A percentile compares a stretch with the other conserved stretches of the same genome.
phyloP scores from a whole-genome alignment of 2,888 invertebrate species.

The Hemithea aestivaria region DNA sequence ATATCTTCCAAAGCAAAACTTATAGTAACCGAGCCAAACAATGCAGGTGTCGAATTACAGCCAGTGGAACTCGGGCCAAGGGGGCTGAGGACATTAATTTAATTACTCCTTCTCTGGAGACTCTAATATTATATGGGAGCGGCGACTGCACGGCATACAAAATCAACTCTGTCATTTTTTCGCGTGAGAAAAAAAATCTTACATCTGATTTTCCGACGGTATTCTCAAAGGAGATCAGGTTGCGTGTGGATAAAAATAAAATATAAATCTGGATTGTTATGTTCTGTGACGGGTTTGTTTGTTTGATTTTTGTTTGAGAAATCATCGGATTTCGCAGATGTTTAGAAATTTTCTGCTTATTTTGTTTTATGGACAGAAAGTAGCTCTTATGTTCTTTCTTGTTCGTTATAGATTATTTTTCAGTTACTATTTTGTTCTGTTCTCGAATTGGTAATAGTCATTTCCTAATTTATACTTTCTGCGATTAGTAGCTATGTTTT shows the following conservation, averaged over 20 bases:
- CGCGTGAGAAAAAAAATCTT: conserved; percentile 77
- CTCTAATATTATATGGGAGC: conserved; percentile 71
- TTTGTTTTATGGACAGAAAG: too few relatives aligned
- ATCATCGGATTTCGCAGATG: conserved; percentile 19
- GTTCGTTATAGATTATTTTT: too few relatives aligned
- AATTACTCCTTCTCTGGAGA: conserved; percentile 72
- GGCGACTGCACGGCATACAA: conserved; percentile 60
- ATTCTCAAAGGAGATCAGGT: conserved; percentile 68
- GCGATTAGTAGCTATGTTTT: too few relatives aligned
- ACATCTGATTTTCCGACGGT: conserved; percentile 62
- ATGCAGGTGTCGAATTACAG: conserved; percentile 76
- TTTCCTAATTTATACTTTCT: too few relatives aligned
- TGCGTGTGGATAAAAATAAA: conserved; percentile 56
- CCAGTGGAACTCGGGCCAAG: conserved; percentile 57
- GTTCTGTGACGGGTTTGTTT: conserved; percentile 29
- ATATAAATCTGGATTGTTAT: conserved; percentile 61
- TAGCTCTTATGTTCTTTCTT: too few relatives aligned
- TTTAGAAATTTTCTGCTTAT: too few relatives aligned
- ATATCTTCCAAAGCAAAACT: conserved; percentile 35
- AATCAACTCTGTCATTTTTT: conserved; percentile 74
- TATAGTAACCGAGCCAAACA: conserved; percentile 49
- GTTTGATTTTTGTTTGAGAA: conserved; percentile 23
- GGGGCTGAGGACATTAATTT: conserved; percentile 76
- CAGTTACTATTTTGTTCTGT: too few relatives aligned
- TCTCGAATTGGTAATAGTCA: too few relatives aligned